Evolutionary conservation across 2,888 invertebrate species (phyloP), one percentile per base, ranked within the genome.

Genomic region (Zeuzera pyrina): DNA sequence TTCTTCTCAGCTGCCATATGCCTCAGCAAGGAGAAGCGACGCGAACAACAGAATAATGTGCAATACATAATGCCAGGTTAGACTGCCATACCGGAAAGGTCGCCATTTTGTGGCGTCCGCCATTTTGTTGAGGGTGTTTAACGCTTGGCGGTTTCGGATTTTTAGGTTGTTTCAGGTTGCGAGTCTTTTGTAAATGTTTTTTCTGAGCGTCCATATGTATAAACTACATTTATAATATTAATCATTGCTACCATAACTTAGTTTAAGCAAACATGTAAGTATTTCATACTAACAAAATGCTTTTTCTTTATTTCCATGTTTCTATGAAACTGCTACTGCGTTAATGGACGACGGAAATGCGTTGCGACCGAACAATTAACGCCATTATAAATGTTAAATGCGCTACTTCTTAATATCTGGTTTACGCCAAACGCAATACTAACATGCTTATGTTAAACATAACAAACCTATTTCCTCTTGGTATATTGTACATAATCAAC

Each of bases 41-140:
- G 88, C 49, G 91, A 91, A 62, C 87, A 88, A 50, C 87, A 87
- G 60, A 87, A 90, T 64, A 93, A 92, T 74, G 90, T 93, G 85
- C 93, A 93, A 78, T 94, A 93, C 87, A 91, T 93, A 63, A 93
- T 93, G 92, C 92, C 92, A 90, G 92, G 92, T 92, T 85, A 85
- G 83, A 63, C 70, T 67, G 76, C 72, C 70, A 68, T 67, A 28
- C 62, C 59, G 57, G 34, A 35, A 34, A n/a, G 40, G 43, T 48
- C 47, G 53, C 65, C 65, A 68, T 67, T 33, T 65, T 59, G 61
- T 33, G 37, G 39, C 37, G 44, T 47, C 50, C 44, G 52, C 50
- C 49, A 53, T 52, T n/a, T n/a, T n/a, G 41, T 52, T 50, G 48
- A 40, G 42, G 43, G 48, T 33, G 35, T 54, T 45, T 72, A 72